Conservation (phyloP, 2,888 invertebrate genomes). For the Dioctria linearis region DNA sequence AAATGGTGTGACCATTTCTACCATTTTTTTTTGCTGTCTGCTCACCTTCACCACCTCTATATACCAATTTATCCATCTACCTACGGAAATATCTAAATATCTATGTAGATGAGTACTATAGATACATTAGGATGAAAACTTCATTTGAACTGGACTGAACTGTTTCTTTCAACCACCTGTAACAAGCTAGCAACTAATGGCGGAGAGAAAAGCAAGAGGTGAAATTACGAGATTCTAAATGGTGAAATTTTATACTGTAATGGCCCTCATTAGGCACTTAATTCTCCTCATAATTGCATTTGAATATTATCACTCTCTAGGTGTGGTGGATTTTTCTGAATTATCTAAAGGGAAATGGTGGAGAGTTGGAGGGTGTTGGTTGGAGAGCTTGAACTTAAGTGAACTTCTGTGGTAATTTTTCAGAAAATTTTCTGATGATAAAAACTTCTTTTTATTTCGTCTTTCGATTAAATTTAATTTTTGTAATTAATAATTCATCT, state of each 20-base stretch:
- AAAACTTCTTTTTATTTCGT: no score
- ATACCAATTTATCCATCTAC: no score
- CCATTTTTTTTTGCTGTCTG: no score
- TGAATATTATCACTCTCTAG: constrained; percentile 39
- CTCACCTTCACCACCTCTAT: neutral
- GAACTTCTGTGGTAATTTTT: no score
- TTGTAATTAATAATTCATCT: no score
- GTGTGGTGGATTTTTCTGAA: constrained; percentile 32
- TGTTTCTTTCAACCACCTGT: constrained; percentile 9
- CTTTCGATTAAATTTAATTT: no score
- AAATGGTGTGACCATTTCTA: constrained; percentile 13
- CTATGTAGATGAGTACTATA: no score
- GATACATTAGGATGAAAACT: no score
- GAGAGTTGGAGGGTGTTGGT: neutral
- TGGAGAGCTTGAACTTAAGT: no score
- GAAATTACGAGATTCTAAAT: constrained; percentile 31
- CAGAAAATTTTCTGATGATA: no score
- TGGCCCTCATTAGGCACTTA: constrained; percentile 45
- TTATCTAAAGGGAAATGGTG: constrained; percentile 1
- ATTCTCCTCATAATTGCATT: constrained; percentile 47
- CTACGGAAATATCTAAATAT: no score
- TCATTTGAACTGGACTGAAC: neutral
- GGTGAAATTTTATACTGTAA: constrained; percentile 42
- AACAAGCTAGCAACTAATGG: neutral
- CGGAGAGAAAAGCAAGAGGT: constrained; percentile 1